Evolutionary conservation across 2,888 invertebrate genomes (phyloP), one percentile per base, ranked within the genome.

Genomic region (Panorpa germanica): DNA sequence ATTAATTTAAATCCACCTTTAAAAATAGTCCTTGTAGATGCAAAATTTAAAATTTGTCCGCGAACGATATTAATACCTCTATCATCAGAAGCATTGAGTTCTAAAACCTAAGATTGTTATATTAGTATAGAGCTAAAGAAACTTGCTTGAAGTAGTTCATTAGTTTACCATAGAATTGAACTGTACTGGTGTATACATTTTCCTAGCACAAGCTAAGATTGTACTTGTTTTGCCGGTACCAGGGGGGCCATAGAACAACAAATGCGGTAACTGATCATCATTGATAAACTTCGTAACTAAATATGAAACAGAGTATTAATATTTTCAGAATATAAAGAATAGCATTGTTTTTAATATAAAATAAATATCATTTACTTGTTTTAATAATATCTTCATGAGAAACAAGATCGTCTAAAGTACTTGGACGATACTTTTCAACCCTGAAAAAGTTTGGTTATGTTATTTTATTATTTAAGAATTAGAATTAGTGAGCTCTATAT

Each of bases 151-250:
- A 39, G 15, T 16, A 9, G 15, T 11, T 7, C 13, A n/a, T 10
- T 5, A 29, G 45, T 50, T 41, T 51, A 86, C 93, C 90, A 95
- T 93, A 2, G 93, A 90, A 48, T 75, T 74, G 45, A 93, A 85
- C 47, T 93, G 85, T 35, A 74, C 70, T 5, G 82, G 77, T 4
- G 78, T 68, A 49, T 95, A 98, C 40, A 98, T 66, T 53, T 88
- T 77, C 40, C 69, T 74, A 3, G 96, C 95, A 56, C 91, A 90
- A 13, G 96, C 96, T 36, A 98, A 60, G 39, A 98, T 93, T 5
- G 96, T 95, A 39, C 86, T 93, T 0, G 96, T 98, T 60, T 98
- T 98, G 4, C 91, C 96, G 15, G 95, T 96, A 31, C 96, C 98
- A 1, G 96, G 95, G 7, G 96, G 96, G 0, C 98, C 98, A 59